Evolutionary conservation across 2,888 invertebrate genomes (phyloP), one percentile per base, ranked within the genome.

Genomic region (Gerris lacustris): DNA sequence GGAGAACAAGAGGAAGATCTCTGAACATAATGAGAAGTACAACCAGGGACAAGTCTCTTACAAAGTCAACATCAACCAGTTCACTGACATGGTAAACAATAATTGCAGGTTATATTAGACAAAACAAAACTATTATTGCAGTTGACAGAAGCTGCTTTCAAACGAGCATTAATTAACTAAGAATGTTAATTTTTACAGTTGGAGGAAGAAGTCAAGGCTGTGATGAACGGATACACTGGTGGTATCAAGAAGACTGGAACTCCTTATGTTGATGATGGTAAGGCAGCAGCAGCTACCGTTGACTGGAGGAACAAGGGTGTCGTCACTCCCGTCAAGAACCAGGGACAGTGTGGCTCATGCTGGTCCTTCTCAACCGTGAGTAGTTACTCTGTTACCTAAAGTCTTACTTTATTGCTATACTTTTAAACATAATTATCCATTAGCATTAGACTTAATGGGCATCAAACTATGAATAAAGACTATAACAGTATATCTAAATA

Each of bases 281-380:
- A 18, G 17, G 18, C 9, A 9, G 18, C 7, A 9, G n/a, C 95
- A 11, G 83, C 85, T 47, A 78, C 82, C 66, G 88, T 94, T 68
- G 94, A 96, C 82, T 96, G 96, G 96, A 86, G 94, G 78, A 79
- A 83, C 71, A 79, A 87, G 74, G 94, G 94, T 67, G 92, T 92
- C 74, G 95, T 96, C 73, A 94, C 95, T 15, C 86, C 84, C 0
- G 83, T 96, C 75, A 95, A 96, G 82, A 89, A 96, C 84, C 95
- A 96, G 85, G 92, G 84, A 9, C 83, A 84, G 31, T 88, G 87
- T 79, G 88, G 88, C 43, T 86, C 86, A 0, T 89, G 88, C 84
- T 96, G 95, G 95, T 87, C 94, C 67, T 96, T 96, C 85, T 93
- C 93, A 78, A 83, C 91, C 43, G 88, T 89, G 81, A 86, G 87